A percentile compares a stretch with the other conserved stretches of the same genome.
These are phyloP conservation scores for Corbicula japonica DNA, from an alignment of 2,888 invertebrate species.

Conservation along the genomic window DNA sequence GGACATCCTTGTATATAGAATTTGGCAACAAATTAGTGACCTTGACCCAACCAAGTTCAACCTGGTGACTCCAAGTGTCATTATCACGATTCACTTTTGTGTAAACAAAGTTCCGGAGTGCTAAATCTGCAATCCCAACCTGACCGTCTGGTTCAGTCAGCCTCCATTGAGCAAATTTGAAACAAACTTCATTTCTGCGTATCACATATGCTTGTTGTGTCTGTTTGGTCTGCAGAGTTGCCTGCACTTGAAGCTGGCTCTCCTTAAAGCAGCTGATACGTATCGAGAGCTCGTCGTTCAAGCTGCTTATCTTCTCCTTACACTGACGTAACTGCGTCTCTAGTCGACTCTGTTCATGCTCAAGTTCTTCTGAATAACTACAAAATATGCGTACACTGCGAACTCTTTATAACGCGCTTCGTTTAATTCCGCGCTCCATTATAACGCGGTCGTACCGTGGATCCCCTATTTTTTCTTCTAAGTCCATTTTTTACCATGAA, in stretches of 20 bases:
- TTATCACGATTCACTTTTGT: slow-evolving; percentile 97
- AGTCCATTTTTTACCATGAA: no score
- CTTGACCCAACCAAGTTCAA: slow-evolving; percentile 97
- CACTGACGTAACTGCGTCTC: slow-evolving; percentile 92
- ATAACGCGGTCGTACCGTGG: no score
- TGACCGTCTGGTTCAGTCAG: slow-evolving; percentile 99
- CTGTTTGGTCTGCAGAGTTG: slow-evolving; percentile 52
- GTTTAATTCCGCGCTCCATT: no score
- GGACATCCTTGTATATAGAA: slow-evolving; percentile 96
- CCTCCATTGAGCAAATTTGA: slow-evolving; percentile 99
- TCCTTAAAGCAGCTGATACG: slow-evolving; percentile 90
- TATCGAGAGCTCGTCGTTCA: slow-evolving; percentile 97
- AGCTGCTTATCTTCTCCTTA: slow-evolving; percentile 94
- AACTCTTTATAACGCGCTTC: no score
- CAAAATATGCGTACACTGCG: neutral
- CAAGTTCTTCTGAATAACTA: slow-evolving; percentile 81
- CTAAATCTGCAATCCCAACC: slow-evolving; percentile 98
- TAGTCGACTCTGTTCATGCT: slow-evolving; percentile 90
- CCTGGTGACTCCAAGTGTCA: slow-evolving; percentile 96
- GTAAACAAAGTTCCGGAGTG: slow-evolving; percentile 98
- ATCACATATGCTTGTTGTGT: slow-evolving; percentile 87
- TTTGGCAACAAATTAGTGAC: slow-evolving; percentile 98
- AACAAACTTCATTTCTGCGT: slow-evolving; percentile 97
- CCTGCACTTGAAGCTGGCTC: slow-evolving; percentile 84
- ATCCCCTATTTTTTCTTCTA: no score